phyloP scores from a whole-genome alignment of 1,140 invertebrate species.

The Bombus balteatus region DNA sequence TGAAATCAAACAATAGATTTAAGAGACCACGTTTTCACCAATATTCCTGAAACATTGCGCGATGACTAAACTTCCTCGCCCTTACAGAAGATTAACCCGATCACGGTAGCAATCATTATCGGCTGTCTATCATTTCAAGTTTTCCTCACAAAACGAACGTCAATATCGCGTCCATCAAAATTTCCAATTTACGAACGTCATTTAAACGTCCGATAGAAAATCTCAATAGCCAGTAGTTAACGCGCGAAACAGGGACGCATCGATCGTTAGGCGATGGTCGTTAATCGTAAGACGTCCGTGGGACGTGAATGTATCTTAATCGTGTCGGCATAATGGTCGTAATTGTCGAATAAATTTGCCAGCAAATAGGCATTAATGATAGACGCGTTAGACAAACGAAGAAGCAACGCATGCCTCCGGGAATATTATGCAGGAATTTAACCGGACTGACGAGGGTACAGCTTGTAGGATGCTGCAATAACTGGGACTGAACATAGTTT shows the following conservation, averaged over 20 bases:
- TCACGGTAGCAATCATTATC: neutral
- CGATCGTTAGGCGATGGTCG: neutral
- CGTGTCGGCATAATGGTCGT: neutral
- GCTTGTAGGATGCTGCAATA: neutral
- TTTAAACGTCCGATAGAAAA: neutral
- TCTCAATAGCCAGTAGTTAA: no score
- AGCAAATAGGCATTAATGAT: neutral
- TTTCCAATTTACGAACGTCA: no score
- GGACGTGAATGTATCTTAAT: neutral
- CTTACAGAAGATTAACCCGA: neutral
- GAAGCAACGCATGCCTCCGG: neutral
- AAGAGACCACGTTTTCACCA: no score
- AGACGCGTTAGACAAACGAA: conserved; percentile 6
- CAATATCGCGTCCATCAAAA: neutral
- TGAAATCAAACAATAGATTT: no score
- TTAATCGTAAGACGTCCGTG: neutral
- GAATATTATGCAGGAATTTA: neutral
- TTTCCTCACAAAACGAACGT: neutral
- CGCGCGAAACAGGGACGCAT: neutral
- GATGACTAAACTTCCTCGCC: neutral
- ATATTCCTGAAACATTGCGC: neutral
- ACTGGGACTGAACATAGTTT: neutral
- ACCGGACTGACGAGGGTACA: neutral
- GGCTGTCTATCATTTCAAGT: neutral
- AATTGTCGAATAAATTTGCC: conserved; percentile 26